Base-by-base conservation (phyloP, 1,140 invertebrate species). In the Drosophila littoralis region DNA sequence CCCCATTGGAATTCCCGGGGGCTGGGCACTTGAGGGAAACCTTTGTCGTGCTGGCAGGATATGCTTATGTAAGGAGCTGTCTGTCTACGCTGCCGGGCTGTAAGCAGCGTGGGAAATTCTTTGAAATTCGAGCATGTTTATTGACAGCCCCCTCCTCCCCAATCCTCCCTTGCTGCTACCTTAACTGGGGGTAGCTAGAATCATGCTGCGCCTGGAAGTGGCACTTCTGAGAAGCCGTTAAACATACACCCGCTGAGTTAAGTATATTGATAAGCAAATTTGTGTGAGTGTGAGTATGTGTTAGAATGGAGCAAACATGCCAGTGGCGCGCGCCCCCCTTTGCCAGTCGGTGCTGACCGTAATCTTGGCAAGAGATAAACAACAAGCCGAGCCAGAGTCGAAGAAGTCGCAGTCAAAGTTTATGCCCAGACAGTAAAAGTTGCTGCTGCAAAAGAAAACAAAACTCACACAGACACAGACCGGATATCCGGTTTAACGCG, bases 81-180 rank as follows among this genome's bases (percentile, higher is more conserved):
- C 48, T 42, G 38, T 68, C 17, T 38, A 9, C 46, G 22, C 6
- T 9, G 1, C 2, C 15, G 15, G 17, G 55, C 58, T 66, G 72
- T 88, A 88, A 88, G 84, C 84, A 88, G 84, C 84, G 84, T 88
- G 84, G 82, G 84, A 88, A 88, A 89, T 88, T 80, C 84, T 88
- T 88, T 88, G 84, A 88, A 88, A 88, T 88, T 75, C 64, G 84
- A 88, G 84, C 77, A 78, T 79, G 66, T 70, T 78, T 74, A 71
- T 75, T 40, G 65, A 72, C 45, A 66, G 65, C 42, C 28, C 9
- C 38, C 15, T 9, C 22, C 64, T 40, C 71, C 46, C 46, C 67
- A 22, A 7, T 6, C 32, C n/a, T 22, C 4, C 15, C 50, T 22
- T 51, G 54, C 46, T 72, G 57, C 79, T 67, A 45, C 51, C 52